Evolutionary conservation across 2,888 invertebrate genomes (phyloP).

Genomic region (Byasa hedistus): DNA sequence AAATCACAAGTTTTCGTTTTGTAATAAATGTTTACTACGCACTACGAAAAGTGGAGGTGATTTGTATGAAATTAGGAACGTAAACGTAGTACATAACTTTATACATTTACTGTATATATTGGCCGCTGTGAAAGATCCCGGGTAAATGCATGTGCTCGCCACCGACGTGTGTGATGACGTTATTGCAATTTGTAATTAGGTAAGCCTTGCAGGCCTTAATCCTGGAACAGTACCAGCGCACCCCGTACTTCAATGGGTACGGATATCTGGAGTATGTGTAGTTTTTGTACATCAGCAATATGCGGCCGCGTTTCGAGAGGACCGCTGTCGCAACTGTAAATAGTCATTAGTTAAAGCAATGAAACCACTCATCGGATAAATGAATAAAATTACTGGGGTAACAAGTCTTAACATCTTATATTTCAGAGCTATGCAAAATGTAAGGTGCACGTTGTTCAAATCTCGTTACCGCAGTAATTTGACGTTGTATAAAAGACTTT

Average conservation of each 20-base stretch:
- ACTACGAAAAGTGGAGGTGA: too few species aligned
- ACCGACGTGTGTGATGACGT: slow-evolving; percentile 41
- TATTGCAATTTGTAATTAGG: slow-evolving; percentile 49
- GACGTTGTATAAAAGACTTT: too few species aligned
- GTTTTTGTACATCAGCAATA: slow-evolving; percentile 52
- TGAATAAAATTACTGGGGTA: too few species aligned
- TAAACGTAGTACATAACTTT: too few species aligned
- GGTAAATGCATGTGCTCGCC: slow-evolving; percentile 51
- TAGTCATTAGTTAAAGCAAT: slow-evolving; percentile 4
- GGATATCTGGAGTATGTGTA: slow-evolving; percentile 61
- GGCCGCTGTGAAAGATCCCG: neutral
- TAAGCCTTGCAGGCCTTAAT: slow-evolving; percentile 59
- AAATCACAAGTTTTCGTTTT: too few species aligned
- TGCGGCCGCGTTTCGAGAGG: slow-evolving; percentile 53
- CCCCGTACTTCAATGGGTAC: slow-evolving; percentile 52
- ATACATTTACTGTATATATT: neutral
- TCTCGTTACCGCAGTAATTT: too few species aligned
- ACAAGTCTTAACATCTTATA: too few species aligned
- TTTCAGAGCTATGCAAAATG: too few species aligned
- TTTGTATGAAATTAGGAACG: too few species aligned
- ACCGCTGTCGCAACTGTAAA: slow-evolving; percentile 38
- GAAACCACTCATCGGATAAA: too few species aligned
- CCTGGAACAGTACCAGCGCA: slow-evolving; percentile 66
- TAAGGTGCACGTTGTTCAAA: too few species aligned
- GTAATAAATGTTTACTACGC: too few species aligned